Base-by-base conservation (phyloP, 2,888 invertebrate genomes). In the Chymomyza caudatula region DNA sequence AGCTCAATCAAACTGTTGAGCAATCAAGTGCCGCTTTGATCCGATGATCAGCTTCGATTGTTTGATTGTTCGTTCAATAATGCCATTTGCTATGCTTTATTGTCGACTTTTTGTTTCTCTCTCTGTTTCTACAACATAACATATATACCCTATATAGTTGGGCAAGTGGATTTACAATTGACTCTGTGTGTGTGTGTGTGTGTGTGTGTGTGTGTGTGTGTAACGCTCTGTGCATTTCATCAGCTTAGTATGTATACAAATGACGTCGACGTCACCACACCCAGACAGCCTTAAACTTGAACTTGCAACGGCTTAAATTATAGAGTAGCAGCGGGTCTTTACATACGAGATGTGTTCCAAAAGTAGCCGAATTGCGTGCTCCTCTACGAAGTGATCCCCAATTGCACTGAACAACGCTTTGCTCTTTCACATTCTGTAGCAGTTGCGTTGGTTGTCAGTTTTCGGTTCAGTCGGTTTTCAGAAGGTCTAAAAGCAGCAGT, bases 221-320 rank as follows among this genome's bases (percentile, higher is more conserved):
- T 11, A 37, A 37, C 37, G 11, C 37, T 4, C 11, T 37, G 37
- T 37, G 37, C 37, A 37, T 37, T 37, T 37, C 11, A 37, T 37
- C 11, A 37, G 29, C 29, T 37, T 37, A 37, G 29, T 37, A 11
- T 11, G 11, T 47, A 47, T 19, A 47, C 19, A 47, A 17, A 19
- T 47, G 47, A 47, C 47, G 47, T 47, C 47, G 17, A 47, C 47
- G 19, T 47, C 47, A 47, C 47, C 47, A 47, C 47, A 47, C 47
- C 47, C 47, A 15, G 47, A 6, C 47, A 47, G 47, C 81, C 84
- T 77, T 75, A 63, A 78, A 84, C 80, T 81, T 80, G 81, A 80
- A 79, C 79, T 74, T 59, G 66, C 29, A 37, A 37, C 29, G 29
- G 29, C 29, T 37, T 37, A 37, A 37, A 37, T 37, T 37, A 37